These are phyloP conservation scores for Desmophyllum pertusum DNA, from an alignment of 92 coral and sea anemone species.

Conservation along the genomic window DNA sequence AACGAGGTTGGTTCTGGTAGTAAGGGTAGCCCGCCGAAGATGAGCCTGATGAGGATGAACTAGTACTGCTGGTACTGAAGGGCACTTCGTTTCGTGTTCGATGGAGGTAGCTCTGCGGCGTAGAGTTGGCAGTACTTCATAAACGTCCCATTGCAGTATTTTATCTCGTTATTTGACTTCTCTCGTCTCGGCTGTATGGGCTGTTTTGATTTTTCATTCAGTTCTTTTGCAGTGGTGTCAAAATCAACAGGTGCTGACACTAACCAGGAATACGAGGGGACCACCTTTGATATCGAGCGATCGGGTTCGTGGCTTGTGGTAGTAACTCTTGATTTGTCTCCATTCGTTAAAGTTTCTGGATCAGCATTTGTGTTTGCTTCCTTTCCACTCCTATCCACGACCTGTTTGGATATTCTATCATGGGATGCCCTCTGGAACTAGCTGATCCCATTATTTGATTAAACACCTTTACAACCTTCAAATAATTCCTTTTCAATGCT, in stretches of 20 bases:
- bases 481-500: background rate
- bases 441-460: background rate
- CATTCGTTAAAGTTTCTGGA: background rate
- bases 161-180: background rate
- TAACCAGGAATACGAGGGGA: slow-evolving; percentile 3
- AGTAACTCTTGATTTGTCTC: background rate
- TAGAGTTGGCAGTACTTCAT: background rate
- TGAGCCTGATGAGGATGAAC: no score
- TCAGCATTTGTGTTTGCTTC: background rate
- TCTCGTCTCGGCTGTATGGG: background rate
- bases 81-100: background rate
- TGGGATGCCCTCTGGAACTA: background rate
- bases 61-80: background rate
- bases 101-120: background rate
- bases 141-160: background rate
- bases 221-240: background rate
- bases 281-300: background rate
- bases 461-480: background rate
- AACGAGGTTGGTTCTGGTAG: no score
- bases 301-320: background rate
- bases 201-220: background rate
- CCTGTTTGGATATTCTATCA: background rate
- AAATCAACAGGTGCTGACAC: background rate
- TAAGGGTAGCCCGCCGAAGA: no score
- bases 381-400: background rate